Percentiles rank a stretch among this genome's conserved stretches.
Conservation (phyloP, 2,888 invertebrate species). For the Hirtodrosophila duncani region DNA sequence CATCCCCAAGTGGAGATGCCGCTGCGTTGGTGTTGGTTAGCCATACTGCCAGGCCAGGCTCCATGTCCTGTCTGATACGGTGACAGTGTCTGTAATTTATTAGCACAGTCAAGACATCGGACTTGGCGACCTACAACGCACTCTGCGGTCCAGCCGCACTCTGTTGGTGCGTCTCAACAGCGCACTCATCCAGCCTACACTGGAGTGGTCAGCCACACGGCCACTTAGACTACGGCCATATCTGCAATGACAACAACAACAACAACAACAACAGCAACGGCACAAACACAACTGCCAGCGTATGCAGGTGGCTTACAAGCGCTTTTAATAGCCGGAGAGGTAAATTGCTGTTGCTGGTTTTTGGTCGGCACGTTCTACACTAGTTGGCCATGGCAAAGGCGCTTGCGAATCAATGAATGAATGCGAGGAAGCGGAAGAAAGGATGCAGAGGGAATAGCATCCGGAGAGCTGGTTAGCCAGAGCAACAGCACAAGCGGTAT, state of each 20-base stretch:
- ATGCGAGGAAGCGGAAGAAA: slow-evolving; percentile 3
- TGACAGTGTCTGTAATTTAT: slow-evolving; percentile 42
- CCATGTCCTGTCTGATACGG: too few species aligned
- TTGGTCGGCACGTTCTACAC: slow-evolving; percentile 17
- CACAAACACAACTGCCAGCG: slow-evolving; percentile 8
- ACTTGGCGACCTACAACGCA: slow-evolving; percentile 6
- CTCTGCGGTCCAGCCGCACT: slow-evolving; percentile 55
- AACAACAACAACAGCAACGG: slow-evolving; percentile 16
- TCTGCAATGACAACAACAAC: slow-evolving; percentile 9
- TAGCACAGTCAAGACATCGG: slow-evolving; percentile 42
- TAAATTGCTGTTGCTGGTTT: slow-evolving; percentile 16
- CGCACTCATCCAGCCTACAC: slow-evolving; percentile 2
- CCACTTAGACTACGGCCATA: slow-evolving; percentile 34
- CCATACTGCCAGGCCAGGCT: too few species aligned
- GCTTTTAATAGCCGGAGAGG: slow-evolving; percentile 52
- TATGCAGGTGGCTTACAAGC: slow-evolving; percentile 35
- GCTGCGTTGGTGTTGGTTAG: slow-evolving; percentile 3
- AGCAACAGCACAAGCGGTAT: slow-evolving; percentile 16
- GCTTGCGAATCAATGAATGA: slow-evolving; percentile 66
- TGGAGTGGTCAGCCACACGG: slow-evolving; percentile 54
- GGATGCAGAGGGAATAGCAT: slow-evolving; percentile 9
- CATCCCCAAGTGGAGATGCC: slow-evolving; percentile 38
- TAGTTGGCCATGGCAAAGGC: slow-evolving; percentile 48
- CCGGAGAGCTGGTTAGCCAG: slow-evolving; percentile 15
- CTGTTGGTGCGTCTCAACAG: slow-evolving; percentile 16